Evolutionary conservation across 1,140 invertebrate species (phyloP), one percentile per base, ranked within the genome.

Genomic region (Copidosoma floridanum): DNA sequence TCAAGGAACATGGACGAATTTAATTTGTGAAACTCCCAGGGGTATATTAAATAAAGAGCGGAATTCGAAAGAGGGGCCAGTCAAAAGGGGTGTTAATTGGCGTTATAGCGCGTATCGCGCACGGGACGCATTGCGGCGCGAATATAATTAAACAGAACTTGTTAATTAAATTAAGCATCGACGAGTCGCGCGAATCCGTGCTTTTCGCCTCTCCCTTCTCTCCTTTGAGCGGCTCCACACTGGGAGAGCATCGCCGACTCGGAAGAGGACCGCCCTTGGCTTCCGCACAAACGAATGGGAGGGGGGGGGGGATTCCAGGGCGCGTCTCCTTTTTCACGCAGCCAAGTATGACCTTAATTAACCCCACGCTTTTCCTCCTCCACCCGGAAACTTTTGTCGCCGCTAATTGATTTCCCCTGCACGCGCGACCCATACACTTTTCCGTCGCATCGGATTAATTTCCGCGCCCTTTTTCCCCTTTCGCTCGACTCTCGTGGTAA

Each of bases 131-230:
- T n/a, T n/a, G n/a, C n/a, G n/a, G n/a, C n/a, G 21, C 24, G 44
- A 20, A 50, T 61, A 60, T 66, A 71, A 73, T 71, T 70, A 71
- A 72, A 72, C 63, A 61, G 66, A 74, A 71, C 65, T 71, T 67
- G 65, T 61, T 73, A 72, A 72, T 74, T 72, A 72, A 74, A 71
- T 71, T 48, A 53, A 58, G 68, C 61, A 68, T 69, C 67, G 65
- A 71, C 65, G 67, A 71, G 65, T 67, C 64, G 63, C 54, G 51
- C 57, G 43, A 65, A 65, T 57, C 44, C 29, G 35, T 14, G 57
- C 40, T 8, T 32, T 41, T n/a, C 44, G 4, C n/a, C 24, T 51
- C 44, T n/a, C 14, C n/a, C 40, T 55, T 5, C 12, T 3, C 10
- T 21, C n/a, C n/a, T 46, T n/a, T 24, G 44, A 46, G 40, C 23